Percentiles rank a stretch among this genome's conserved stretches.
These are phyloP conservation scores for Gnathonemus echidnorhynchus DNA, from an alignment of 2,113 vertebrate genomes.

Conservation along the genomic window DNA sequence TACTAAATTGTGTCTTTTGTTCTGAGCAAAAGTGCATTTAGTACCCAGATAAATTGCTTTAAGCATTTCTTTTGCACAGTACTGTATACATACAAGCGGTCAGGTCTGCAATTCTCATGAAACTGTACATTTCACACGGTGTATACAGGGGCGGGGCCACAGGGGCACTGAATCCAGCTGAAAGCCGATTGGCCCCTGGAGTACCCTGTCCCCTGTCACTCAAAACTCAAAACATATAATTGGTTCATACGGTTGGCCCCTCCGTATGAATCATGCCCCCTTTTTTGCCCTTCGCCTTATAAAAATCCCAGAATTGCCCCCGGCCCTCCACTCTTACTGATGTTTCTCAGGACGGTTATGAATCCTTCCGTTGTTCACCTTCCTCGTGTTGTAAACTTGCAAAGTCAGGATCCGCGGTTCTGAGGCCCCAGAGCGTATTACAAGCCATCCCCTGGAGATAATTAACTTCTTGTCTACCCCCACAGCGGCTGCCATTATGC, in stretches of 20 bases:
- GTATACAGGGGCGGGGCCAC: neutral
- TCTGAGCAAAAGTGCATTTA: no score
- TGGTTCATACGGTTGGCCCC: neutral
- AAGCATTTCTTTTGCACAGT: no score
- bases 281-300: neutral
- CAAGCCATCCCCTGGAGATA: slow-evolving; percentile 1
- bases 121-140: neutral
- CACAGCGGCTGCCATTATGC: slow-evolving; percentile 5
- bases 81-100: neutral
- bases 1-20: no score
- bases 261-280: neutral
- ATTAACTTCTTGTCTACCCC: slow-evolving; percentile 21
- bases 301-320: neutral
- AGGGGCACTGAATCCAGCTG: neutral
- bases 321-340: neutral
- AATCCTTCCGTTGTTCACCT: neutral
- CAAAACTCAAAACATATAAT: neutral
- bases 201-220: neutral
- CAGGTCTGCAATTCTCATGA: neutral
- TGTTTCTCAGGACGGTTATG: neutral
- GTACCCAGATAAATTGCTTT: no score
- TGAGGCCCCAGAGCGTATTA: neutral
- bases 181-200: neutral
- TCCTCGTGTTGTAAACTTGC: neutral
- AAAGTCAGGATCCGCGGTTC: neutral